Base-by-base conservation (phyloP, 2,888 invertebrate genomes). In the Idaea straminata region DNA sequence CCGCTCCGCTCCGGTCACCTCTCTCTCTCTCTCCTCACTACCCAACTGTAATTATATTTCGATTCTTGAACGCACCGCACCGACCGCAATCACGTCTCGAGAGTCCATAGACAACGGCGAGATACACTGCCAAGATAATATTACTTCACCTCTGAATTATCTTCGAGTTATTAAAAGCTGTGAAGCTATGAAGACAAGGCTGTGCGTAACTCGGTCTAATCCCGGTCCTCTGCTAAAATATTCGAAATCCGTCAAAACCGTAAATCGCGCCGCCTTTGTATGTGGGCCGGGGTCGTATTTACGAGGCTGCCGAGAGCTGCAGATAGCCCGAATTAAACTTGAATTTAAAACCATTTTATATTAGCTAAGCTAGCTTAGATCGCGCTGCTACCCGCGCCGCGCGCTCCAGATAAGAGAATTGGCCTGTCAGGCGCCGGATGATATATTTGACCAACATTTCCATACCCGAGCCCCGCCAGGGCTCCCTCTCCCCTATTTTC, bases 381-480 rank as follows among this genome's bases (percentile, higher is more conserved):
- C 92, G 90, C 86, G 88, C 85, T 86, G 91, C 88, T 86, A 93
- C 92, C 58, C 58, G 58, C 58, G 58, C 58, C 91, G 93, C 92
- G 91, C 93, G 93, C 92, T 87, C 84, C 88, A 95, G 96, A 96
- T 96, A 96, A 96, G 96, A 96, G 96, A 96, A 96, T 96, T 96
- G 96, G 96, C 96, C 96, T 96, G 96, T 96, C 96, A 96, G 95
- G 94, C 95, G 80, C 95, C 93, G 96, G 96, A 96, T 96, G 96
- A 96, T 96, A 96, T 96, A 96, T 96, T 96, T 96, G 96, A 95
- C 96, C 96, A 95, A 95, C 96, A 96, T 96, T 96, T 96, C 96
- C 96, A 96, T 96, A 95, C 88, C 88, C 59, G 47, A 47, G 47
- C 78, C 86, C 84, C 83, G 85, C 86, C 78, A 79, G 77, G 61